Base-by-base conservation (phyloP, 2,888 invertebrate genomes). In the Conistra vaccinii region DNA sequence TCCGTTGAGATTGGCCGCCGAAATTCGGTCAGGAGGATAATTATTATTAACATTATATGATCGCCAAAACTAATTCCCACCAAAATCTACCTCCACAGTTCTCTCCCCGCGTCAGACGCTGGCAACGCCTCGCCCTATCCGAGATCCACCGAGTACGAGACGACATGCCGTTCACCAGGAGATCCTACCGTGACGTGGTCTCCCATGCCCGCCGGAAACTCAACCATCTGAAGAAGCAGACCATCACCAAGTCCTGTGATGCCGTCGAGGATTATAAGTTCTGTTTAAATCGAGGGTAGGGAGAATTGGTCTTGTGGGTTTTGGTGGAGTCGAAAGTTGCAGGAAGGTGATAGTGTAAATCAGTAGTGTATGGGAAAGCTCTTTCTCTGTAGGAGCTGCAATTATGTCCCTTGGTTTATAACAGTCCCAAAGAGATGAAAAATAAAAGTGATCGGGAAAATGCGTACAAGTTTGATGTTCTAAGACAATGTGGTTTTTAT, bases 141-240 rank as follows among this genome's bases (percentile, higher is more conserved):
- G 96, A 96, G 84, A 90, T 96, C 26, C 90, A 93, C 65, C 89
- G 95, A 51, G 94, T 96, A 0, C 89, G 91, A 32, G 94, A 94
- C 29, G 96, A 96, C 85, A 85, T 96, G 12, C 90, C 91, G 45
- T 93, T 94, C 80, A 91, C 95, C n/a, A 88, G 93, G 14, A 87
- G 88, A 23, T 91, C 92, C 0, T 96, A 95, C 85, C 87, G 89
- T 5, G 96, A 96, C 85, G 83, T 96, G 14, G 90, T 96, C 7
- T 83, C 92, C 3, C 96, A 96, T 75, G 91, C 92, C 3, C 90
- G 91, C 5, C 84, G 93, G 9, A 91, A 93, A 74, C 91, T 96
- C 2, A 90, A 90, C 73, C 93, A 93, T 39, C 79, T 96, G 32
- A 89, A 90, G 76, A 92, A 89, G 48, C 88, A 91, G 3, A 92